phyloP scores from a whole-genome alignment of 2,797 vertebrate genomes.

The Darevskia nairensis region DNA sequence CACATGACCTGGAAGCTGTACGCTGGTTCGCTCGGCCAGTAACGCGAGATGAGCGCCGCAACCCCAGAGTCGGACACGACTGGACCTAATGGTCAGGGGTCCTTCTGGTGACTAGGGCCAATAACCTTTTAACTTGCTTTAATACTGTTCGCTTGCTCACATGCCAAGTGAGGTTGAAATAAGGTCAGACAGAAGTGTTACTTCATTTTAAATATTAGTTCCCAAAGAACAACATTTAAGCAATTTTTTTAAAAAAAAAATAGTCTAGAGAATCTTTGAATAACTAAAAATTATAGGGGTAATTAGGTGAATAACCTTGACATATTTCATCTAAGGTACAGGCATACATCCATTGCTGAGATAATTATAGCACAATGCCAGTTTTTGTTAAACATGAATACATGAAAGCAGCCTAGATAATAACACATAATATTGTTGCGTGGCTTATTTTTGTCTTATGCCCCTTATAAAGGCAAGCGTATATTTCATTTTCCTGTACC shows the following conservation, averaged over 20 bases:
- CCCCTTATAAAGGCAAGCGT: not conserved
- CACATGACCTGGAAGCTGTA: too few relatives aligned
- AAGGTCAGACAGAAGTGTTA: conserved; percentile 5
- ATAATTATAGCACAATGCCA: conserved; percentile 7
- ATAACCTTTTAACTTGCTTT: conserved; percentile 10
- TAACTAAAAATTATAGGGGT: conserved; percentile 14
- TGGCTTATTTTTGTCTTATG: conserved; percentile 11
- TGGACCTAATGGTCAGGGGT: too few relatives aligned
- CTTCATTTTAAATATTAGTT: conserved; percentile 11
- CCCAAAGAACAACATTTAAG: conserved; percentile 5
- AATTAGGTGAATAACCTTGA: conserved; percentile 23
- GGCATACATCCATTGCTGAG: not conserved
- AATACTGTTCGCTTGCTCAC: not conserved
- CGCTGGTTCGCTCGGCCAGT: too few relatives aligned
- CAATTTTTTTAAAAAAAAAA: not conserved
- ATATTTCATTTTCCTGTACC: conserved; percentile 16
- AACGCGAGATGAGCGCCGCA: too few relatives aligned
- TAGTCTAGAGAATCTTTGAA: not conserved
- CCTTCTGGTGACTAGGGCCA: not conserved
- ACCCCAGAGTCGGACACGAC: too few relatives aligned
- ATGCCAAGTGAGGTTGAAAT: conserved; percentile 20
- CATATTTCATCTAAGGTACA: conserved; percentile 16
- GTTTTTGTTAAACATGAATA: conserved; percentile 19
- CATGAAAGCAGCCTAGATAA: not conserved
- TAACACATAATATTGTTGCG: not conserved